phyloP scores from a whole-genome alignment of 2,113 vertebrate species.

The Dryoscopus gambensis region DNA sequence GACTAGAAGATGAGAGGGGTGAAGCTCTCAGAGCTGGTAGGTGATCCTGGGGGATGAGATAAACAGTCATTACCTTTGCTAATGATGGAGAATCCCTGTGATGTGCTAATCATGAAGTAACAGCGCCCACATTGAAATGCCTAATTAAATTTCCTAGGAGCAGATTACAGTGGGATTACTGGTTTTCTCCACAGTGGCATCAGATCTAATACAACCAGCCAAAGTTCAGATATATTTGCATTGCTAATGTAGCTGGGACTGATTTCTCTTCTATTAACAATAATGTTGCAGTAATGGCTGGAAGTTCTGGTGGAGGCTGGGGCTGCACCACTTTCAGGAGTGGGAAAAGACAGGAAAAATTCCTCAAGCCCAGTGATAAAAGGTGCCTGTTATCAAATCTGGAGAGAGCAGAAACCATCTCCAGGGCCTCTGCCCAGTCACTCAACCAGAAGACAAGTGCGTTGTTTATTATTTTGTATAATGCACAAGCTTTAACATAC shows the following conservation, averaged over 20 bases:
- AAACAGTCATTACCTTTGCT: not conserved
- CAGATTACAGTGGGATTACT: not conserved
- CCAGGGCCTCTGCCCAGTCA: not conserved
- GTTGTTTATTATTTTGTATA: not conserved
- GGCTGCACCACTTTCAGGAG: not conserved
- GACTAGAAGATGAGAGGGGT: not conserved
- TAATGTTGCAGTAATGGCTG: not conserved
- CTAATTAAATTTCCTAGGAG: not conserved
- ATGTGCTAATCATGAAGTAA: not conserved
- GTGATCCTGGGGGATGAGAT: not conserved
- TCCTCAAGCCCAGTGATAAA: not conserved
- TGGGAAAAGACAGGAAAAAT: not conserved
- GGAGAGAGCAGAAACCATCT: not conserved
- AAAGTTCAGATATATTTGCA: not conserved
- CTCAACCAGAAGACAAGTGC: not conserved
- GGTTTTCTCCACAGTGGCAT: not conserved
- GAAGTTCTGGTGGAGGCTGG: not conserved
- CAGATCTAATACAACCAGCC: not conserved
- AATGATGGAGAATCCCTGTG: not conserved
- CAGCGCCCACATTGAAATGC: rapidly evolving
- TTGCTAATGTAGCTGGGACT: not conserved
- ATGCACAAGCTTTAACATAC: not conserved
- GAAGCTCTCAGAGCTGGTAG: not conserved
- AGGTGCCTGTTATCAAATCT: not conserved
- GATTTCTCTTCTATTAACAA: not conserved